Percentiles rank a stretch among this genome's conserved stretches.
These are phyloP conservation scores for Hofmannophila pseudospretella DNA, from an alignment of 2,888 invertebrate species.

Conservation along the genomic window DNA sequence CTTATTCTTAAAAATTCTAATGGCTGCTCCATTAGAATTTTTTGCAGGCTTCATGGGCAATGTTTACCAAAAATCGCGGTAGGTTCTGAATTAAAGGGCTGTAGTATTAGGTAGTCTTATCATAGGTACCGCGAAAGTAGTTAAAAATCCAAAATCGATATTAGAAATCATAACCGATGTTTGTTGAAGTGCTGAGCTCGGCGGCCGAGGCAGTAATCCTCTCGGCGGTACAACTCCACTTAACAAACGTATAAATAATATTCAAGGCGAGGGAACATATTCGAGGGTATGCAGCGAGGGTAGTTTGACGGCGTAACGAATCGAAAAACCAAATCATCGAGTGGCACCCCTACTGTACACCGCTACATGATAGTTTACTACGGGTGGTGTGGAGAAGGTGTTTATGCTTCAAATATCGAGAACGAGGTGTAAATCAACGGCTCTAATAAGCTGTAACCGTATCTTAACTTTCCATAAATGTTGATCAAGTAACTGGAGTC, in stretches of 20 bases:
- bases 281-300: slow-evolving; percentile 73
- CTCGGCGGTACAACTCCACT: slow-evolving; percentile 68
- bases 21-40: too few species aligned
- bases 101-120: too few species aligned
- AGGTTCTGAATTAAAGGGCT: too few species aligned
- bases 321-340: slow-evolving; percentile 79
- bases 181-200: slow-evolving; percentile 73
- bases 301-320: slow-evolving; percentile 79
- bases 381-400: slow-evolving; percentile 37
- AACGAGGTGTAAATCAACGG: too few species aligned
- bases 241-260: slow-evolving; percentile 79
- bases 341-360: slow-evolving; percentile 73
- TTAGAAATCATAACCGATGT: slow-evolving; percentile 63
- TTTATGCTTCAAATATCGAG: slow-evolving; percentile 2
- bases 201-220: slow-evolving; percentile 59
- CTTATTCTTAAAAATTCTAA: too few species aligned
- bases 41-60: too few species aligned
- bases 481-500: too few species aligned
- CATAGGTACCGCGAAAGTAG: too few species aligned
- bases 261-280: slow-evolving; percentile 75
- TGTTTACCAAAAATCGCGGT: too few species aligned
- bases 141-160: slow-evolving; percentile 15
- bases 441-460: too few species aligned
- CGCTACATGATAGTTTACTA: slow-evolving; percentile 72
- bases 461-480: too few species aligned